A percentile compares a stretch with the other conserved stretches of the same genome.
These are phyloP conservation scores for Larimichthys polyactis DNA, from an alignment of 2,113 vertebrate genomes.

Conservation along the genomic window DNA sequence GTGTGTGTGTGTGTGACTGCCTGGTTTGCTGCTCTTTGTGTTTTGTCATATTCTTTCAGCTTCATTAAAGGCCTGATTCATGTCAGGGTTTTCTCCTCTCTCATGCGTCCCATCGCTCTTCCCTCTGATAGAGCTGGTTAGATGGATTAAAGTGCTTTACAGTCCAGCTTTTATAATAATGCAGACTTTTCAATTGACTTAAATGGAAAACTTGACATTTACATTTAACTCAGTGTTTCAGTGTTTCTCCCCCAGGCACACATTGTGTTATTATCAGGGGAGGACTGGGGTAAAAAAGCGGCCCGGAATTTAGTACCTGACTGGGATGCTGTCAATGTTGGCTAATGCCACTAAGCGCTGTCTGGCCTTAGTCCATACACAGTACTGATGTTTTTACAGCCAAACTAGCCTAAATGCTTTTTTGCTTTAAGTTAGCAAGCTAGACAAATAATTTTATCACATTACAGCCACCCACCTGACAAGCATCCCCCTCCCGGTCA, in stretches of 20 bases:
- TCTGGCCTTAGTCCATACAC: no score
- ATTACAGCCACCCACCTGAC: no score
- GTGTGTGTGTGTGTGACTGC: slow-evolving; percentile 49
- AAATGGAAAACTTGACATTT: background rate
- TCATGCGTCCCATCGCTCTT: slow-evolving; percentile 16
- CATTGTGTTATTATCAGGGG: no score
- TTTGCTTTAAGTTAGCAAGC: no score
- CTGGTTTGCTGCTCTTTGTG: slow-evolving; percentile 62
- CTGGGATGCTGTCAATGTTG: no score
- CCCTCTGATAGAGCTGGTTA: background rate
- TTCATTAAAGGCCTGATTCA: slow-evolving; percentile 73
- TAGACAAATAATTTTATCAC: no score
- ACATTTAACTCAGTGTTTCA: background rate
- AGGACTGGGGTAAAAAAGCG: no score
- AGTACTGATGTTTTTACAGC: no score
- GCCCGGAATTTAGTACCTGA: no score
- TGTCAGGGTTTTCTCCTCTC: slow-evolving; percentile 46
- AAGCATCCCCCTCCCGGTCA: no score
- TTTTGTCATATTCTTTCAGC: slow-evolving; percentile 72
- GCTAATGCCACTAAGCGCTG: no score
- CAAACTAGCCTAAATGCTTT: no score
- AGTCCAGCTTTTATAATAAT: background rate
- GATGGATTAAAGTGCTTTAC: background rate
- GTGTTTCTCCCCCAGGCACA: background rate
- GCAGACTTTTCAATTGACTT: background rate